Evolutionary conservation across 2,888 invertebrate species (phyloP), one percentile per base, ranked within the genome.

Genomic region (Itoplectis maculator): DNA sequence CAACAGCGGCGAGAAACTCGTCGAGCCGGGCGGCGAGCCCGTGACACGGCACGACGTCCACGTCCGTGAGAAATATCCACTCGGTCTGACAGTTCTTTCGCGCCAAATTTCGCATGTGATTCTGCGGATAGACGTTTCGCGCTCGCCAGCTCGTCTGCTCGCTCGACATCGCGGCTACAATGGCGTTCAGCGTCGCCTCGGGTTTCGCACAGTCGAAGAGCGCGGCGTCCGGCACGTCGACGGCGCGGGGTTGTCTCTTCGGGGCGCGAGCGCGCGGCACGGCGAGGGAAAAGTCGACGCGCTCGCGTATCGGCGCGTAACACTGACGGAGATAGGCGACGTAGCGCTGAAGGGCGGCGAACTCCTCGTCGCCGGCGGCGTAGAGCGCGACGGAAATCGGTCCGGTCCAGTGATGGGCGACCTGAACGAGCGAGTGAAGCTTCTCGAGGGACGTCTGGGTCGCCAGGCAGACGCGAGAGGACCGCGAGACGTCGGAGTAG

Each of bases 371-470:
- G 2, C 96, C 96, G 13, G 96, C 96, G 0, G 96, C 96, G 91
- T 96, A 98, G 0, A 97, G 94, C 0, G 97, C 97, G 0, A 96
- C 95, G 0, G 98, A 98, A 87, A 98, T 96, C 0, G 97, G 96
- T 0, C 97, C 98, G 7, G 95, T 94, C 98, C 98, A 98, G 88
- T 97, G 96, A 65, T 96, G 95, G 0, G 96, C 96, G 49, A 97
- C 96, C 85, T 96, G 95, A 0, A 97, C 95, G 18, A 98, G 91
- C 51, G 97, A 97, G 85, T 95, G 95, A 8, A 98, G 93, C 82
- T 97, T 95, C 88, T 98, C 98, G 68, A 98, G 94, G 0, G 98
- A 98, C 87, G 96, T 96, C 92, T 98, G 97, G 0, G 97, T 97
- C 0, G 98, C 97, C 79, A 98, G 92, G 87, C 97, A 97, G 13